Base-by-base conservation (phyloP, 2,888 invertebrate species). In the Carpatolechia fugitivella region DNA sequence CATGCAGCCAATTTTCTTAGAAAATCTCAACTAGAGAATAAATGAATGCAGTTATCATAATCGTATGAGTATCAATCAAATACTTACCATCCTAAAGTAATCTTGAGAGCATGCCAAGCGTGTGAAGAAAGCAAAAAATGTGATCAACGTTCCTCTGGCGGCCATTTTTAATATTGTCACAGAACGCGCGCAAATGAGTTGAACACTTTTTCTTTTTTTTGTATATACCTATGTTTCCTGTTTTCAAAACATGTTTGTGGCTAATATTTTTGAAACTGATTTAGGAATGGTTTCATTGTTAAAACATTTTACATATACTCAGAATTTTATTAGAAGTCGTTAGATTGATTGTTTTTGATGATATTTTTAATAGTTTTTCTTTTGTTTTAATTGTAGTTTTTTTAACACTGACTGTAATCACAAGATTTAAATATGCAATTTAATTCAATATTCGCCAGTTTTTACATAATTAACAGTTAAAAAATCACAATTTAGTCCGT, bases 1-100 rank as follows among this genome's bases (percentile, higher is more conserved):
- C 24, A 38, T 50, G 8, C 50, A 38, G 29, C 44, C 49, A 50
- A 35, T 35, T 40, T 55, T 44, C 55, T 41, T 1, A 49, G 46
- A 49, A 49, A 54, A 35, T 7, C 40, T 16, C 40, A 20, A 14
- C 18, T 29, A n/a, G 3, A 44, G 20, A 44, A 50, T 50, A 30
- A 30, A 31, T 44, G 56, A 56, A 52, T 52, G 14, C 49, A 20
- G 52, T 53, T 53, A 50, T 29, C 53, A 53, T 31, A 56, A 44
- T 58, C 46, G 33, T 46, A 47, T 56, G 53, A 46, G 33, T 46
- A 47, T 56, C 56, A 46, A 51, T 50, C 44, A 46, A 33, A 60
- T 60, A 60, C 89, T 86, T 63, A 90, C 89, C 88, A 87, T 87
- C 74, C 84, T 82, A 59, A 85, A 82, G 70, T 87, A 84, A 52